Evolutionary conservation across 2,113 vertebrate genomes (phyloP), one percentile per base, ranked within the genome.

Genomic region (Philantomba maxwellii): DNA sequence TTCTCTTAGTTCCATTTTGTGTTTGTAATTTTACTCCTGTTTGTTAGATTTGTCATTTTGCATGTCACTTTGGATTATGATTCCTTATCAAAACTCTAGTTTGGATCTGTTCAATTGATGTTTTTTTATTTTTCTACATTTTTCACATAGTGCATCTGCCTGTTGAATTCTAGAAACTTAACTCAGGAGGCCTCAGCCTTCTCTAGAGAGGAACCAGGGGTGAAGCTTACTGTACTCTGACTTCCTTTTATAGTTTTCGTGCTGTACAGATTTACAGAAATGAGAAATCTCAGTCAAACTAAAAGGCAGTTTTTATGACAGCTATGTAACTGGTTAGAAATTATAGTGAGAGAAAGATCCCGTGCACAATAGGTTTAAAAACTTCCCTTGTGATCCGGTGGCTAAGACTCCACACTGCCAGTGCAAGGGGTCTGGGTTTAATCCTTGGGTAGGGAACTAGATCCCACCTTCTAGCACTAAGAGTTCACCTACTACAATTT

Each of bases 21-120:
- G 36, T 84, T 96, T 95, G 53, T 95, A 64, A 64, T 95, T n/a
- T 87, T 92, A 33, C 49, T 92, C 25, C 26, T 91, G 14, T 87
- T 93, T 78, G 26, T 82, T 96, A 91, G 51, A 83, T 75, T 91
- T 87, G 17, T 73, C 89, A 45, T 62, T 96, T 96, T 64, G 33
- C 16, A 57, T 87, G 33, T 92, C 55, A 88, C 23, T 84, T 77
- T 14, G 87, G 21, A 87, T 94, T 94, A 28, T 58, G 57, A 21
- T 95, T 17, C 6, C 33, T 84, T 36, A 91, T 75, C 39, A 88
- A 39, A 51, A 2, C 33, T 96, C 3, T 87, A 43, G 36, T 75
- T 82, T 90, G 55, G 0, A 49, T 84, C 15, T 78, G 4, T 87
- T 12, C n/a, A 53, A 11, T 14, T 94, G 39, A 82, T 90, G n/a